phyloP scores from a whole-genome alignment of 2,113 vertebrate genomes.

The Hydropotes inermis region DNA sequence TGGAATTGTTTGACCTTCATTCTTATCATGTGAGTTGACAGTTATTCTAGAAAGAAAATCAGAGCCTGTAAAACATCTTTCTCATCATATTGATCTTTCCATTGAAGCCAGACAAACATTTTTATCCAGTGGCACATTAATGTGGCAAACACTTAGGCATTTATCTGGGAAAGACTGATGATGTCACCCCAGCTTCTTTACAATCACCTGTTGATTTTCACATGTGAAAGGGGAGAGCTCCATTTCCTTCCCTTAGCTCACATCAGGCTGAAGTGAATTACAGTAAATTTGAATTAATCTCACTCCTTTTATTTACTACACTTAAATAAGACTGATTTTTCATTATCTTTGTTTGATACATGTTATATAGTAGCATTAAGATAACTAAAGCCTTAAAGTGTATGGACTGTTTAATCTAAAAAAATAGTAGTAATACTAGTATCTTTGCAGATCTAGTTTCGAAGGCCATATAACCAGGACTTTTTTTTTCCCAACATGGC shows the following conservation, averaged over 20 bases:
- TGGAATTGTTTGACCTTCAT: constrained; percentile 51
- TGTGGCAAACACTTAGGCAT: constrained; percentile 74
- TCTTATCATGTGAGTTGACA: constrained; percentile 58
- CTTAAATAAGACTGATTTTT: constrained; percentile 40
- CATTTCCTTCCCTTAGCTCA: constrained; percentile 58
- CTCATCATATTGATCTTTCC: constrained; percentile 79
- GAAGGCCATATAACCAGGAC: not conserved
- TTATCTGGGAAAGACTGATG: constrained; percentile 78
- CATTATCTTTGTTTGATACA: not conserved
- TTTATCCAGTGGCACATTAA: constrained; percentile 80
- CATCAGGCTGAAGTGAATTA: constrained; percentile 59
- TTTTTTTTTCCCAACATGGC: not conserved
- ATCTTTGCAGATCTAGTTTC: not conserved
- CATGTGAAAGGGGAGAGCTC: constrained; percentile 69
- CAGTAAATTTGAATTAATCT: constrained; percentile 36
- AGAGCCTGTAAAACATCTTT: constrained; percentile 52
- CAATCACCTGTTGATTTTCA: constrained; percentile 74
- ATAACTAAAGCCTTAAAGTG: constrained; percentile 22
- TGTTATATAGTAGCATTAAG: constrained; percentile 21
- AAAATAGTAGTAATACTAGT: not conserved
- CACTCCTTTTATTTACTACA: constrained; percentile 65
- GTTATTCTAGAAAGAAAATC: constrained; percentile 65
- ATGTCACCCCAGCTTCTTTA: constrained; percentile 77
- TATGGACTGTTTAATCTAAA: not conserved
- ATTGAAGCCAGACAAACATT: constrained; percentile 74